Evolutionary conservation across 2,888 invertebrate species (phyloP).

Genomic region (Phaonia tiefii): DNA sequence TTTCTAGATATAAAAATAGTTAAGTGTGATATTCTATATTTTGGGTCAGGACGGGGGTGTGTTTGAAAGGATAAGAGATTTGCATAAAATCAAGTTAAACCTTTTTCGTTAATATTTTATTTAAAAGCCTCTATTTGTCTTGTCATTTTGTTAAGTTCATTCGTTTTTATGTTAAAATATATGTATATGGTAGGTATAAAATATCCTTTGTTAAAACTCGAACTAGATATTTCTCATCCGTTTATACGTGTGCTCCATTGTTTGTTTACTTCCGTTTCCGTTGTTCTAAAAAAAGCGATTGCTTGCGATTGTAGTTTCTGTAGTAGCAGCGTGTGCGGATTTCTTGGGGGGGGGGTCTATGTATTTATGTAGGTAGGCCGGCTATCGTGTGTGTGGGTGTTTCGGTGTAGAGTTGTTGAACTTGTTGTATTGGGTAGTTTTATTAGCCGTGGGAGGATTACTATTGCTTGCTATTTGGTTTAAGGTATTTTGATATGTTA

Average conservation of each 20-base stretch:
- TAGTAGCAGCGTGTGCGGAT: too few relatives aligned
- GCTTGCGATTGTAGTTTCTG: neutral
- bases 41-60: too few relatives aligned
- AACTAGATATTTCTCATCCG: neutral
- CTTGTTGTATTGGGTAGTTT: neutral
- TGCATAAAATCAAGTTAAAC: too few relatives aligned
- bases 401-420: neutral
- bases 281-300: constrained; percentile 13
- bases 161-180: too few relatives aligned
- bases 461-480: neutral
- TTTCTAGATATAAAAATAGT: too few relatives aligned
- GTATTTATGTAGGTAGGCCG: too few relatives aligned
- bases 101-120: too few relatives aligned
- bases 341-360: too few relatives aligned
- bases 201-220: neutral
- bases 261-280: constrained; percentile 14
- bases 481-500: constrained; percentile 21
- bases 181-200: neutral
- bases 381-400: neutral
- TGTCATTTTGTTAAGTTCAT: too few relatives aligned
- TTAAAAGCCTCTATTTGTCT: too few relatives aligned
- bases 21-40: too few relatives aligned
- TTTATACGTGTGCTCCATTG: neutral
- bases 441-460: neutral
- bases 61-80: too few relatives aligned